Evolutionary conservation across 2,888 invertebrate species (phyloP).

Genomic region (Thumatha senex): DNA sequence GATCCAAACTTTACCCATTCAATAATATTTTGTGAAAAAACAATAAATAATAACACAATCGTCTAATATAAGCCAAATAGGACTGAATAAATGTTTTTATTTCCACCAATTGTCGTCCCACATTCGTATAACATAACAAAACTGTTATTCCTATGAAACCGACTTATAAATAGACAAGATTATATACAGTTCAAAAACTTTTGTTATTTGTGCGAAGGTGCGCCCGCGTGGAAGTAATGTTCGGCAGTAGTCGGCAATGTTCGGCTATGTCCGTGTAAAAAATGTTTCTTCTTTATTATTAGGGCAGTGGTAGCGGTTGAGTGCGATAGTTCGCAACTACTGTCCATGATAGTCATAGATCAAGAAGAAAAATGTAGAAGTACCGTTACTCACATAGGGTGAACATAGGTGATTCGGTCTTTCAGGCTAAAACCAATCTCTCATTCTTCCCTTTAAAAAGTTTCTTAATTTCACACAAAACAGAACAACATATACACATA

Average conservation of each 20-base stretch:
- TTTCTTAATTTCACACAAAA: too few species aligned
- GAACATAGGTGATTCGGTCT: too few species aligned
- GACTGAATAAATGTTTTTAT: slow-evolving; percentile 15
- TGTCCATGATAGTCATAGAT: slow-evolving; percentile 27
- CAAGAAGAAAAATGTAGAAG: background rate
- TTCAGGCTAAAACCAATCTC: too few species aligned
- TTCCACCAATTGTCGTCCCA: slow-evolving; percentile 5
- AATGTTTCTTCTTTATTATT: slow-evolving; percentile 39
- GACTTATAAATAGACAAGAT: slow-evolving; percentile 20
- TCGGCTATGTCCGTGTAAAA: slow-evolving; percentile 35
- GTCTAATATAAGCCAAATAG: slow-evolving; percentile 7
- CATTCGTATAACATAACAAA: slow-evolving; percentile 23
- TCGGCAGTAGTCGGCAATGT: slow-evolving; percentile 29
- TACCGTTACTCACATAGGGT: too few species aligned
- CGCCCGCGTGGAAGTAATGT: slow-evolving; percentile 33
- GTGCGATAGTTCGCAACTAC: slow-evolving; percentile 42
- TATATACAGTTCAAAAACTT: slow-evolving; percentile 38
- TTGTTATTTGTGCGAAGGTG: slow-evolving; percentile 35
- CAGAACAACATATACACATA: too few species aligned
- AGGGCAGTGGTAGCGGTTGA: slow-evolving; percentile 32
- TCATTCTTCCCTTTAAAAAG: too few species aligned
- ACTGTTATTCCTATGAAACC: slow-evolving; percentile 22
- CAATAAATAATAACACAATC: slow-evolving; percentile 7
- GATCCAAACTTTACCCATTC: slow-evolving; percentile 5
- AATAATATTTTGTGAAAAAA: slow-evolving; percentile 5